Base-by-base conservation (phyloP, 2,113 vertebrate genomes). In the Candoia aspera region DNA sequence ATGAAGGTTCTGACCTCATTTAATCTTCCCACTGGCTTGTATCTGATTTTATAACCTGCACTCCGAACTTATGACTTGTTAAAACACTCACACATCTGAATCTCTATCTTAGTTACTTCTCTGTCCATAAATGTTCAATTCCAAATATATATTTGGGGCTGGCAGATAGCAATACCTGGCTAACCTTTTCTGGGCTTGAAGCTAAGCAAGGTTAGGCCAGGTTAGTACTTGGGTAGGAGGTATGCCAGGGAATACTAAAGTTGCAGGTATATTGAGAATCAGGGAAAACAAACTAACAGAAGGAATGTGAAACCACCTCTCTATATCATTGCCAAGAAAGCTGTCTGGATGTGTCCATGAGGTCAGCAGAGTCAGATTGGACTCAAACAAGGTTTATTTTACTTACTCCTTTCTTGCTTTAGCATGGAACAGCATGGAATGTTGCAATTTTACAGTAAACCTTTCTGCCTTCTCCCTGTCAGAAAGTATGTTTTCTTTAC, bases 41-140 rank as follows among this genome's bases (percentile, higher is more conserved):
- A 37, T 73, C 23, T 64, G 73, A 62, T 90, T 79, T 89, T 68
- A 68, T 89, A 68, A 62, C 88, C 62, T 73, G 87, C 58, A 17
- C 23, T 17, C 64, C 79, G 64, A 79, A 49, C 60, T 54, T 49
- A 73, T 53, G 53, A 89, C 46, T 54, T 54, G 62, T 54, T 54
- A 23, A 33, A 53, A 68, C 29, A 86, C 53, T 55, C 26, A n/a
- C 3, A 89, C 64, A 68, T 15, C 29, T 29, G 8, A 21, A 73
- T 73, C 29, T 17, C 6, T 79, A 21, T 79, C 37, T 79, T 33
- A 42, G 17, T 79, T 79, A 6, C 33, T 21, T 79, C 37, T 79
- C 73, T 42, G 17, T 79, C 6, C 19, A 21, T 33, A 19, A 89
- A 79, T 60, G 49, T 73, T 79, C 62, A 55, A 8, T 21, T 33